Evolutionary conservation across 2,113 vertebrate genomes (phyloP), one percentile per base, ranked within the genome.

Genomic region (Riparia riparia): DNA sequence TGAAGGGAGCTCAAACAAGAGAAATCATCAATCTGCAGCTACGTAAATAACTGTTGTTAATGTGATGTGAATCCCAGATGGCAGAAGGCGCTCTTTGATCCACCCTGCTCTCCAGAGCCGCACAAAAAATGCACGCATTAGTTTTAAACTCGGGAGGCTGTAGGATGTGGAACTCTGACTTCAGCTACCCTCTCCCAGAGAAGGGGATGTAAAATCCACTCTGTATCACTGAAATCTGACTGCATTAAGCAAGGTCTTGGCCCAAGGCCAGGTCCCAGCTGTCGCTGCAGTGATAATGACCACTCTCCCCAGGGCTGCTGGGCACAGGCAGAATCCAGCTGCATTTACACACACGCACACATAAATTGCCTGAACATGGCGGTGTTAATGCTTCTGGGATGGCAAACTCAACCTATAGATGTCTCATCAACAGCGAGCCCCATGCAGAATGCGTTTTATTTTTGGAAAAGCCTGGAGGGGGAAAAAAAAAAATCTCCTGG

Each of bases 251-350:
- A 73, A 78, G 25, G 80, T 34, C 69, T 84, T 89, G 91, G 93
- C 86, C 84, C 7, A 37, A 71, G 60, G 80, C 93, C 96, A 94
- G 83, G 70, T 61, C 77, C 73, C 93, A 95, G 93, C 93, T 95
- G 94, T 81, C 80, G 72, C 89, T 51, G 69, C 13, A 68, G 69
- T 45, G 73, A 47, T 51, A 70, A 89, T 78, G 94, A 92, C 86
- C 1, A 0, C 32, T 41, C 42, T 88, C 71, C 86, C 82, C 54
- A 1, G 0, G 57, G 63, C 45, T 72, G 64, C 74, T 54, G 66
- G 70, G 95, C 90, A 41, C 13, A 2, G 84, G 78, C 84, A 95
- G 56, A 89, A 87, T 71, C 65, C 82, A 86, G 89, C 73, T 86
- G 80, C 63, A 42, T 57, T 88, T 93, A 72, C 82, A 73, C 70